Percentiles rank a stretch among this genome's conserved stretches.
phyloP scores from a whole-genome alignment of 1,140 invertebrate species.

The Pseudomyrmex flavicornis region DNA sequence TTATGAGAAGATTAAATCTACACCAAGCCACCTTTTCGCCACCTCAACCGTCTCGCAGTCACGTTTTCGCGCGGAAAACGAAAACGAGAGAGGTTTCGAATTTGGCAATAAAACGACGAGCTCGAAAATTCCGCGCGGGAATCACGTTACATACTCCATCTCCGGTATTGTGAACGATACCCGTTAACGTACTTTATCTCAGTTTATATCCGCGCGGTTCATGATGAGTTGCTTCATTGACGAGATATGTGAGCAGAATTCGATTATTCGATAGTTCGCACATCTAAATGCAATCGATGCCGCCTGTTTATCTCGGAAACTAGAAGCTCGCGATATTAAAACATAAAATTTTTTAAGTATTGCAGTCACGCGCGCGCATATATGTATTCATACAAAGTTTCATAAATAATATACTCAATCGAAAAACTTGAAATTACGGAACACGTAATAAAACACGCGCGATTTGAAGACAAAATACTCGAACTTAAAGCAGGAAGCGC shows the following conservation, averaged over 20 bases:
- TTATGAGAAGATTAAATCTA: slow-evolving; percentile 63
- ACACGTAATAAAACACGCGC: slow-evolving; percentile 24
- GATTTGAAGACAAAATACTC: slow-evolving; percentile 69
- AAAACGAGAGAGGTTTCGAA: slow-evolving; percentile 24
- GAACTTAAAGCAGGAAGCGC: slow-evolving; percentile 72
- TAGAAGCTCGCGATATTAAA: not conserved
- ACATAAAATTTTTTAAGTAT: not conserved
- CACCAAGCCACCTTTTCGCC: slow-evolving; percentile 21
- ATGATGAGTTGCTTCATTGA: slow-evolving; percentile 37
- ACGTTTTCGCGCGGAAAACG: not conserved
- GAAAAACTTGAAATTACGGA: not conserved
- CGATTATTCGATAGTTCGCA: slow-evolving; percentile 38
- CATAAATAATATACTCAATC: not conserved
- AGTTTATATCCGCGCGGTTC: slow-evolving; percentile 49
- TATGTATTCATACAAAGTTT: too few relatives aligned
- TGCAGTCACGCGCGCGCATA: not conserved
- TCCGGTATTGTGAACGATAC: slow-evolving; percentile 48
- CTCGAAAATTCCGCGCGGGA: slow-evolving; percentile 36
- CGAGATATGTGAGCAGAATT: slow-evolving; percentile 30
- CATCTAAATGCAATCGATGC: slow-evolving; percentile 26
- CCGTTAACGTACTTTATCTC: slow-evolving; percentile 55
- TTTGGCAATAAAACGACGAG: slow-evolving; percentile 50
- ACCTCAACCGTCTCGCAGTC: slow-evolving; percentile 32
- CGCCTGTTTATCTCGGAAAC: too few relatives aligned
- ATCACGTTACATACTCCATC: slow-evolving; percentile 56